Conservation (phyloP, 2,888 invertebrate species). For the Cerastis rubricosa region DNA sequence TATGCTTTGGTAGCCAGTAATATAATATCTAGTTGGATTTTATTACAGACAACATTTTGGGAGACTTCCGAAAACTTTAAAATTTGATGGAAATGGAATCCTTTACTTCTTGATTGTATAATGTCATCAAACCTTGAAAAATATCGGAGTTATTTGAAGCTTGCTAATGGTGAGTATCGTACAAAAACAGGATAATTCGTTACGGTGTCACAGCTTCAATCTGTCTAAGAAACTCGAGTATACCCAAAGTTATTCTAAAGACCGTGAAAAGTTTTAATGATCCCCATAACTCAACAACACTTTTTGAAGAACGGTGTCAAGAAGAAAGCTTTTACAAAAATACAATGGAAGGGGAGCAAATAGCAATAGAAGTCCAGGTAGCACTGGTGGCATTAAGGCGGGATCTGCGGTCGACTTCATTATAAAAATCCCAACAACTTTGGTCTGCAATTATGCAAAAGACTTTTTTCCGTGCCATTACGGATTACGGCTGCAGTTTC, state of each 20-base stretch:
- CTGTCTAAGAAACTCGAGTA: slow-evolving; percentile 33
- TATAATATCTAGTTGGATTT: slow-evolving; percentile 27
- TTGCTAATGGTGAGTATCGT: neutral
- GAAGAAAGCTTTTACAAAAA: slow-evolving; percentile 44
- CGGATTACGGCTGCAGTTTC: slow-evolving; percentile 67
- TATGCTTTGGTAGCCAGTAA: slow-evolving; percentile 43
- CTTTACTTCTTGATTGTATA: neutral
- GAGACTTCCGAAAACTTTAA: slow-evolving; percentile 37
- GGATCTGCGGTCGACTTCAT: slow-evolving; percentile 55
- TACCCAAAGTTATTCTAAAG: slow-evolving; percentile 44
- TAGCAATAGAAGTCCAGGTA: slow-evolving; percentile 48
- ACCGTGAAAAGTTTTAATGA: slow-evolving; percentile 51
- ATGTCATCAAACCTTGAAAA: neutral
- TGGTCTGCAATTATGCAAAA: slow-evolving; percentile 60
- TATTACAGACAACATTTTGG: slow-evolving; percentile 33
- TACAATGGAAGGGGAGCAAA: slow-evolving; percentile 49
- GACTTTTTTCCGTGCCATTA: slow-evolving; percentile 60
- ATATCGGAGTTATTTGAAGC: neutral
- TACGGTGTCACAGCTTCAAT: slow-evolving; percentile 38
- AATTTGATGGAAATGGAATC: slow-evolving; percentile 4
- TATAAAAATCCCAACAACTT: slow-evolving; percentile 55
- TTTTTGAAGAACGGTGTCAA: slow-evolving; percentile 55
- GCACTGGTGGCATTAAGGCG: slow-evolving; percentile 28
- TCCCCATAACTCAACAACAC: slow-evolving; percentile 41
- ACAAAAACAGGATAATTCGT: slow-evolving; percentile 34